These are phyloP conservation scores for Brenthis ino DNA, from an alignment of 2,888 invertebrate species.

Conservation along the genomic window DNA sequence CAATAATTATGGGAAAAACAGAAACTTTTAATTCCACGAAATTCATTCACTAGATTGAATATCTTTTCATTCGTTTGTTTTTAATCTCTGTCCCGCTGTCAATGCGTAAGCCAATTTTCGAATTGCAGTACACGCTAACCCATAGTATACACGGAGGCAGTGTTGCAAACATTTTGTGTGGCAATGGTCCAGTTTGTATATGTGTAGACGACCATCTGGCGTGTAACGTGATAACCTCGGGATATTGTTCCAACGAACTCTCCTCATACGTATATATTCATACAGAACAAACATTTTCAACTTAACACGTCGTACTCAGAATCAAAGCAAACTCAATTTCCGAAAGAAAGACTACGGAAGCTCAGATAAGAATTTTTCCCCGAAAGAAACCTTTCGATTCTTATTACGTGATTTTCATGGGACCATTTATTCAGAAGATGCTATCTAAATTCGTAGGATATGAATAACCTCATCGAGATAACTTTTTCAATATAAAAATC, in stretches of 20 bases:
- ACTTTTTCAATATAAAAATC: conserved; percentile 7
- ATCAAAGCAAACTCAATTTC: conserved; percentile 19
- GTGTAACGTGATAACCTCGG: conserved; percentile 53
- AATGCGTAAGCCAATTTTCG: conserved; percentile 34
- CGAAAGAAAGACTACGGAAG: conserved; percentile 5
- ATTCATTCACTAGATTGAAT: conserved; percentile 22
- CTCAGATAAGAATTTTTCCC: conserved; percentile 8
- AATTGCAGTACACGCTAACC: conserved; percentile 26
- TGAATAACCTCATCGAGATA: conserved; percentile 10
- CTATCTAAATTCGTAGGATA: conserved; percentile 10
- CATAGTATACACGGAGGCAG: conserved; percentile 30
- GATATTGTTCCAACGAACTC: conserved; percentile 56
- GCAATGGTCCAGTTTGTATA: conserved; percentile 43
- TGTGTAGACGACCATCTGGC: conserved; percentile 54
- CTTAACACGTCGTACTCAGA: conserved; percentile 12
- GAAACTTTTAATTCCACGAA: conserved; percentile 5
- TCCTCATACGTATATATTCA: conserved; percentile 15
- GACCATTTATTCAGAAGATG: conserved; percentile 11
- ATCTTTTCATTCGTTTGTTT: conserved; percentile 28
- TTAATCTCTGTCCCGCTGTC: conserved; percentile 30
- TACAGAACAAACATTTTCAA: conserved; percentile 21
- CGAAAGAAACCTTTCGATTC: conserved; percentile 2
- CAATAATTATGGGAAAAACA: background rate
- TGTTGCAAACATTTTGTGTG: conserved; percentile 41
- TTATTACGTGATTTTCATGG: conserved; percentile 5